Evolutionary conservation across 2,113 vertebrate genomes (phyloP).

Genomic region (Rhodinocichla rosea): DNA sequence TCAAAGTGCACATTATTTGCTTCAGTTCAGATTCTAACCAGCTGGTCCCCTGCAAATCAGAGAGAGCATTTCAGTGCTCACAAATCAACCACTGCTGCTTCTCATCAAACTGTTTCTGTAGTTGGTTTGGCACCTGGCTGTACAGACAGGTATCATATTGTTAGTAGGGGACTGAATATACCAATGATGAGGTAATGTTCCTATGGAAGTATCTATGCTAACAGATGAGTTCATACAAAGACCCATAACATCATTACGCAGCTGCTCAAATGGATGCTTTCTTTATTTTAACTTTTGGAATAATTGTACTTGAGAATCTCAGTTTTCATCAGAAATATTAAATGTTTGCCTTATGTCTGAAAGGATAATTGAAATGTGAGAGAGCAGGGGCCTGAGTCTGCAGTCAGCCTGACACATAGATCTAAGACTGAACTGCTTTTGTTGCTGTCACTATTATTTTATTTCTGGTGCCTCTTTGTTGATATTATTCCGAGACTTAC

Average conservation of each 20-base stretch:
- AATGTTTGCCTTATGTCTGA: not conserved
- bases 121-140: conserved; percentile 49
- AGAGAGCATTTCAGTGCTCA: conserved; percentile 34
- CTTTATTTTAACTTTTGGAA: not conserved
- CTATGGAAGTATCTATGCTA: not conserved
- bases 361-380: not conserved
- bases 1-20: conserved; percentile 62
- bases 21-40: conserved; percentile 62
- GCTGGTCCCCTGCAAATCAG: conserved; percentile 59
- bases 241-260: not conserved
- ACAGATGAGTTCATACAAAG: not conserved
- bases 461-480: not conserved
- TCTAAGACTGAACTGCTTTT: not conserved
- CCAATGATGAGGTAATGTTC: conserved; percentile 6
- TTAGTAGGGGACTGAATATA: not conserved
- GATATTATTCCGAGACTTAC: not conserved
- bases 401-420: not conserved
- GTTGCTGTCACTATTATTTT: not conserved
- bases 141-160: not conserved
- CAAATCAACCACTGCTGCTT: conserved; percentile 42
- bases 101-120: conserved; percentile 17
- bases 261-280: not conserved
- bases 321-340: not conserved
- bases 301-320: not conserved
- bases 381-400: not conserved